A percentile compares a stretch with the other conserved stretches of the same genome.
Evolutionary conservation across 2,797 vertebrate species (phyloP).

Genomic region (Epinephelus coioides): DNA sequence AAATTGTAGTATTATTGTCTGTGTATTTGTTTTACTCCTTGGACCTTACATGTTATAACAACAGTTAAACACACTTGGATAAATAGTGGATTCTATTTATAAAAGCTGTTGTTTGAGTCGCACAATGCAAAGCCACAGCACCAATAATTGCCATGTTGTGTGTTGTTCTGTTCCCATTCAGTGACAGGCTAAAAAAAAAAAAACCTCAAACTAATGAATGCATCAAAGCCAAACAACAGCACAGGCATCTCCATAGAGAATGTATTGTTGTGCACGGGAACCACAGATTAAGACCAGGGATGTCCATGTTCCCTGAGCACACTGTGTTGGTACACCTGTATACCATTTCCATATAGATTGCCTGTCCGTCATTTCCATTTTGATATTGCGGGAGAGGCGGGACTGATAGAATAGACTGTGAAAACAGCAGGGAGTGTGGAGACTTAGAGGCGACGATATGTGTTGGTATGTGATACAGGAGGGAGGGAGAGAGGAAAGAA

Average conservation of each 20-base stretch:
- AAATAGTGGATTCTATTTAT: slow-evolving; percentile 11
- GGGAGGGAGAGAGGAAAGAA: background rate
- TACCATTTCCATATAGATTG: slow-evolving; percentile 88
- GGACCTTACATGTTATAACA: too few species aligned
- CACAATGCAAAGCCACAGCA: slow-evolving; percentile 25
- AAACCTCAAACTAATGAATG: slow-evolving; percentile 48
- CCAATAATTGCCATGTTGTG: slow-evolving; percentile 25
- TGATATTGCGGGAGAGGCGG: slow-evolving; percentile 70
- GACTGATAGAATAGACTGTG: slow-evolving; percentile 64
- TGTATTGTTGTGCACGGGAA: slow-evolving; percentile 33
- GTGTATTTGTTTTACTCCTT: background rate
- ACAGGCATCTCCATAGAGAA: slow-evolving; percentile 38
- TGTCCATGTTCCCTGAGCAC: slow-evolving; percentile 54
- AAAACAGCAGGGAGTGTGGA: slow-evolving; percentile 39
- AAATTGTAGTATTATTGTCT: background rate
- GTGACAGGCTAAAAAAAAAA: slow-evolving; percentile 22
- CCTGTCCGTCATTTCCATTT: slow-evolving; percentile 85
- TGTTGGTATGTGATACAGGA: slow-evolving; percentile 21
- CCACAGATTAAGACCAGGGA: slow-evolving; percentile 55
- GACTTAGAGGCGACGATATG: slow-evolving; percentile 38
- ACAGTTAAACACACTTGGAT: background rate
- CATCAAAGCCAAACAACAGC: slow-evolving; percentile 42
- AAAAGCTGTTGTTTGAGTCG: slow-evolving; percentile 6
- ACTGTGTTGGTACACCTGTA: slow-evolving; percentile 67
- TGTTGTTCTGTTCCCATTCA: slow-evolving; percentile 5